These are phyloP conservation scores for Pseudoatta argentina DNA, from an alignment of 1,140 invertebrate species.

Conservation along the genomic window DNA sequence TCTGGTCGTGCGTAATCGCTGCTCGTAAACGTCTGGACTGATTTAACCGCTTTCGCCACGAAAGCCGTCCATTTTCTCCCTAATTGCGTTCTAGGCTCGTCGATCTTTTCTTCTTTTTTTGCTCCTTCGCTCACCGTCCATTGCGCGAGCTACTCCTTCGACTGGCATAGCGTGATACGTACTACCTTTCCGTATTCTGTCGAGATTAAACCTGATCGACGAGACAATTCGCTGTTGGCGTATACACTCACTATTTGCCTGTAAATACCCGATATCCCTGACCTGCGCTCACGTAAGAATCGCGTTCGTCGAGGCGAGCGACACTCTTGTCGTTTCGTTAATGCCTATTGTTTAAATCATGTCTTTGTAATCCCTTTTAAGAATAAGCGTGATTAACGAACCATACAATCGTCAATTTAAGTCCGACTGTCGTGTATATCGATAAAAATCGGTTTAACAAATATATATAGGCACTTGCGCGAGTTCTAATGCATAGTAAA, in stretches of 20 bases:
- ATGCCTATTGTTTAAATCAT: slow-evolving; percentile 37
- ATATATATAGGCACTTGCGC: slow-evolving; percentile 1
- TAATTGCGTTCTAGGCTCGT: slow-evolving; percentile 75
- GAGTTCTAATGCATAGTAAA: slow-evolving; percentile 17
- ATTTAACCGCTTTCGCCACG: slow-evolving; percentile 78
- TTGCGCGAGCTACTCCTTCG: slow-evolving; percentile 18
- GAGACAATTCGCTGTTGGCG: slow-evolving; percentile 51
- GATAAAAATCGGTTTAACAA: slow-evolving; percentile 28
- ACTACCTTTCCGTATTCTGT: slow-evolving; percentile 42
- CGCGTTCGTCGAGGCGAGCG: slow-evolving; percentile 7
- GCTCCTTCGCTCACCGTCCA: not conserved
- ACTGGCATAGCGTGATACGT: slow-evolving; percentile 37
- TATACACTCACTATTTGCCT: not conserved
- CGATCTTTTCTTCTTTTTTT: slow-evolving; percentile 65
- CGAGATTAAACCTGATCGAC: slow-evolving; percentile 52
- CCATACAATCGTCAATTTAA: slow-evolving; percentile 9
- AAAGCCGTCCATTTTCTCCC: slow-evolving; percentile 75
- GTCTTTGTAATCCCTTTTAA: slow-evolving; percentile 3
- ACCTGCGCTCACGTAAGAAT: not conserved
- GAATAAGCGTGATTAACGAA: slow-evolving; percentile 30
- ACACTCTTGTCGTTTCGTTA: slow-evolving; percentile 12
- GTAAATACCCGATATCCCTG: slow-evolving; percentile 10
- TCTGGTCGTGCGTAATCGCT: slow-evolving; percentile 68
- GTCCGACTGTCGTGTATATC: not conserved
- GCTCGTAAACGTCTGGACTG: slow-evolving; percentile 79